A percentile compares a stretch with the other conserved stretches of the same genome.
Evolutionary conservation across 2,113 vertebrate species (phyloP).

Genomic region (Ginglymostoma cirratum): DNA sequence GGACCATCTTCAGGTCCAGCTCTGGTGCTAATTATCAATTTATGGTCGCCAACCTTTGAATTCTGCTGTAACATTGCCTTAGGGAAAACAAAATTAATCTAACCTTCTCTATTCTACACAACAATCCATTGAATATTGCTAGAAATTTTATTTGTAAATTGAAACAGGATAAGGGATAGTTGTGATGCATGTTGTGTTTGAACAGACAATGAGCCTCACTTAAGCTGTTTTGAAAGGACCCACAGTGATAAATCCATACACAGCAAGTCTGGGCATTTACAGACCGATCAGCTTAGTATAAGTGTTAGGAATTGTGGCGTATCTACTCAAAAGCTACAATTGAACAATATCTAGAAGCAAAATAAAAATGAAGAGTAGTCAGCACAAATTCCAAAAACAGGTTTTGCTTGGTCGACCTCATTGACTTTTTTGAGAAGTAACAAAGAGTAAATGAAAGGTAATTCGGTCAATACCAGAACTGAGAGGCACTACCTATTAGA

Average conservation of each 20-base stretch:
- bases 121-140: no score
- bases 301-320: background rate
- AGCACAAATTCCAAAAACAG: background rate
- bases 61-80: background rate
- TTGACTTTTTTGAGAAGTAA: background rate
- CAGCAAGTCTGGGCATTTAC: background rate
- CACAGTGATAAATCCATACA: background rate
- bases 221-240: background rate
- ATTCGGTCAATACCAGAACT: background rate
- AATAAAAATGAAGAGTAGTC: background rate
- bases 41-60: background rate
- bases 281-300: background rate
- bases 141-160: background rate
- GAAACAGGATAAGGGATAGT: background rate
- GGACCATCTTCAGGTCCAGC: background rate
- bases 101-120: background rate
- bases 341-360: background rate
- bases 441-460: background rate
- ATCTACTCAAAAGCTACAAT: background rate
- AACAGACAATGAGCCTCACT: background rate
- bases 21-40: background rate
- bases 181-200: background rate
- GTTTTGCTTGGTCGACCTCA: background rate
- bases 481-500: background rate
- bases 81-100: background rate